Evolutionary conservation across 2,888 invertebrate species (phyloP).

Genomic region (Calameuta idolon): DNA sequence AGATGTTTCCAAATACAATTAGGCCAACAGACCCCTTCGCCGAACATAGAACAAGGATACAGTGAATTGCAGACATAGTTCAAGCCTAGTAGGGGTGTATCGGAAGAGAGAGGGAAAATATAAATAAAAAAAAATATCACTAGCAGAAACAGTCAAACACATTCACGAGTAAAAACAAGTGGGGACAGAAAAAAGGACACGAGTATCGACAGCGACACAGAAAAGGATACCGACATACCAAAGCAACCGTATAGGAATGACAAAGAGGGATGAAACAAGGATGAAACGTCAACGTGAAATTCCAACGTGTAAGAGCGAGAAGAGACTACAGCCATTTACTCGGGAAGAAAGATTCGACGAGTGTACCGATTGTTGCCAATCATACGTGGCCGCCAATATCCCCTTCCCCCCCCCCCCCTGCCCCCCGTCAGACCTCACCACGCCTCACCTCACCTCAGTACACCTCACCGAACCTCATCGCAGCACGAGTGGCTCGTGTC

Average conservation of each 20-base stretch:
- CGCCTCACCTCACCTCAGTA: neutral
- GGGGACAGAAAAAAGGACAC: neutral
- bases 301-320: constrained; percentile 18
- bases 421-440: constrained; percentile 45
- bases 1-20: neutral
- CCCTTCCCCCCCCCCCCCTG: constrained; percentile 54
- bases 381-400: constrained; percentile 58
- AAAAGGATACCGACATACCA: neutral
- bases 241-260: neutral
- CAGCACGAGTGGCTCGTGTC: neutral
- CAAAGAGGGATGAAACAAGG: neutral
- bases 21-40: neutral
- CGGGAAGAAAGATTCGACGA: constrained; percentile 66
- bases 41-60: neutral
- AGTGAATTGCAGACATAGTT: neutral
- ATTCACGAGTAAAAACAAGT: neutral
- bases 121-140: neutral
- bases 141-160: neutral
- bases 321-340: constrained; percentile 48
- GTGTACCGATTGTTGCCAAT: constrained; percentile 67
- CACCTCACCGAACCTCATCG: neutral
- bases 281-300: neutral
- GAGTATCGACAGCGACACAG: neutral
- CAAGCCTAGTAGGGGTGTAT: neutral
- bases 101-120: neutral